Evolutionary conservation across 2,113 vertebrate species (phyloP).

Genomic region (Microcebus lehilahytsara): DNA sequence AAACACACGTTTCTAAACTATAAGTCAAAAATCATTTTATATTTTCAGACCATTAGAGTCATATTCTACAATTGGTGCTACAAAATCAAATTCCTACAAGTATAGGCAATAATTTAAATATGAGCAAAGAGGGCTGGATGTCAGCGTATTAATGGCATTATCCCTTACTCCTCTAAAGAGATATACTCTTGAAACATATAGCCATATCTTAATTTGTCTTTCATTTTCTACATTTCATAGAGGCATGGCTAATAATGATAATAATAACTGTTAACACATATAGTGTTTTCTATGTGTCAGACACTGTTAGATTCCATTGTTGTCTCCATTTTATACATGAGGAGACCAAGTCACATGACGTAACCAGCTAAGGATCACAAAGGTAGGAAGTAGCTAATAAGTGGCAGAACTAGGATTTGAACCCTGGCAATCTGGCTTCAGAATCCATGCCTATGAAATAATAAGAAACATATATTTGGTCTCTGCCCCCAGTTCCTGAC

Average conservation of each 20-base stretch:
- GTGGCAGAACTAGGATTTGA: neutral
- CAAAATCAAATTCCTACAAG: neutral
- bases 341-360: neutral
- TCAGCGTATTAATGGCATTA: neutral
- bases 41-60: neutral
- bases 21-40: neutral
- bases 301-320: neutral
- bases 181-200: neutral
- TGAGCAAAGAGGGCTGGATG: neutral
- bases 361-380: neutral
- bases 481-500: neutral
- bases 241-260: neutral
- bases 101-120: neutral
- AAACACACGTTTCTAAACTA: neutral
- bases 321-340: neutral
- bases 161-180: neutral
- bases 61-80: neutral
- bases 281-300: neutral
- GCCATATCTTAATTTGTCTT: neutral
- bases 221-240: neutral
- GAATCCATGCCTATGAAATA: neutral
- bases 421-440: neutral
- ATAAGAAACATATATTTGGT: neutral
- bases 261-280: neutral
- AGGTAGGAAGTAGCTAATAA: neutral